A percentile compares a stretch with the other conserved stretches of the same genome.
These are phyloP conservation scores for Amblyopsis hoosieri DNA, from an alignment of 2,797 vertebrate species.

Conservation along the genomic window DNA sequence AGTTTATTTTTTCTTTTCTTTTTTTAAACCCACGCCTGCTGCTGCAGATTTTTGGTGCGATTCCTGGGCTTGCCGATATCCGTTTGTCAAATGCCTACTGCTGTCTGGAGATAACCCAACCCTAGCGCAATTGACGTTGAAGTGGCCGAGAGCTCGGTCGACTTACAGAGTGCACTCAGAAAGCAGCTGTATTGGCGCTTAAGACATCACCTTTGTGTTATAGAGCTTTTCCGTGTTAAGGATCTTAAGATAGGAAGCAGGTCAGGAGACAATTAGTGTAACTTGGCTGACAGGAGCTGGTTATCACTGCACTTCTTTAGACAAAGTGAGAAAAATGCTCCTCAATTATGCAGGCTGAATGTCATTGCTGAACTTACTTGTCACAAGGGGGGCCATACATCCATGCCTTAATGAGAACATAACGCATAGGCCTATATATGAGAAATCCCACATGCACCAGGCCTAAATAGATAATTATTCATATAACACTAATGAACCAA, in stretches of 20 bases:
- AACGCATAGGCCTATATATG: no score
- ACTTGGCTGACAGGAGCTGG: constrained; percentile 29
- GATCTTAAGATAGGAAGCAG: constrained; percentile 16
- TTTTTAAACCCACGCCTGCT: constrained; percentile 33
- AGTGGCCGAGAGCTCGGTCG: constrained; percentile 23
- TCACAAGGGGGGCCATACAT: no score
- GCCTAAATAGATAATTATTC: not conserved
- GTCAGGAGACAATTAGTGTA: constrained; percentile 47
- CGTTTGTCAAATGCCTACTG: constrained; percentile 63
- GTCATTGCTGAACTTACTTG: constrained; percentile 43
- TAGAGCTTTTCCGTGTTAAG: constrained; percentile 21
- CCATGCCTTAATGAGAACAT: no score
- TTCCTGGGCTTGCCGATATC: constrained; percentile 43
- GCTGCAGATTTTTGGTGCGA: constrained; percentile 48
- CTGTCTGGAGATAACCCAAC: constrained; percentile 45
- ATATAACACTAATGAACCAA: not conserved
- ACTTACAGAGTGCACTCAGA: constrained; percentile 23
- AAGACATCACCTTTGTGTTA: constrained; percentile 40
- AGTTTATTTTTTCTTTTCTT: constrained; percentile 18
- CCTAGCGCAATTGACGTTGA: constrained; percentile 23
- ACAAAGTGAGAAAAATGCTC: constrained; percentile 37
- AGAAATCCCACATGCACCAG: no score
- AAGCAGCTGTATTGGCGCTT: constrained; percentile 38
- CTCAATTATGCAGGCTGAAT: constrained; percentile 30
- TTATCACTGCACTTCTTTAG: constrained; percentile 34